These are phyloP conservation scores for Panthera leo DNA, from an alignment of 2,113 vertebrate species.

Conservation along the genomic window DNA sequence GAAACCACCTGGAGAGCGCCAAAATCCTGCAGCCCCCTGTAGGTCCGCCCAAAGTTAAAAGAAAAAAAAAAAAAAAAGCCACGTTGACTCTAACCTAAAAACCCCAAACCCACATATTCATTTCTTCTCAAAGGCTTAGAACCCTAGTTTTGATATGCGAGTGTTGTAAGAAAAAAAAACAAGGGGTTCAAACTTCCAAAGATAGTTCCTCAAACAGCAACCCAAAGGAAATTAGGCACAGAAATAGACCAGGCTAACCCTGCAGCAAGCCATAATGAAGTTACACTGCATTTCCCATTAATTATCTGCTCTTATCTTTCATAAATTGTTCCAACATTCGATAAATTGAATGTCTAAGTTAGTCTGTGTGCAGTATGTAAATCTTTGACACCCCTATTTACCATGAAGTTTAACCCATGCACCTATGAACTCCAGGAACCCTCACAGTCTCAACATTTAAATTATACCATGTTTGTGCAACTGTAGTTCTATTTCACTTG, in stretches of 20 bases:
- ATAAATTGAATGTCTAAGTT: not conserved
- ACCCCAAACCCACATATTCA: too few species aligned
- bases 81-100: not conserved
- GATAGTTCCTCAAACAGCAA: constrained; percentile 25
- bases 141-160: not conserved
- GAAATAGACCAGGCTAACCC: not conserved
- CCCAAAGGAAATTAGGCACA: not conserved
- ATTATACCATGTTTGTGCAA: not conserved
- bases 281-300: constrained; percentile 23
- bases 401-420: not conserved
- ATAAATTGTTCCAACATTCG: constrained; percentile 44
- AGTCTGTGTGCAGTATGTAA: not conserved
- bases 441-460: not conserved
- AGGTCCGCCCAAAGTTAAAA: not conserved
- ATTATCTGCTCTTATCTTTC: not conserved
- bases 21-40: not conserved
- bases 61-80: too few species aligned
- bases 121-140: constrained; percentile 12
- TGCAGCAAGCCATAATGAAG: not conserved
- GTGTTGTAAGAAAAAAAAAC: not conserved
- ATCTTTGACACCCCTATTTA: not conserved
- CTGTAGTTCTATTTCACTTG: not conserved
- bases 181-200: not conserved
- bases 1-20: not conserved
- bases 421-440: not conserved